Base-by-base conservation (phyloP, 2,888 invertebrate genomes). In the Zhuqinia jingwanae region DNA sequence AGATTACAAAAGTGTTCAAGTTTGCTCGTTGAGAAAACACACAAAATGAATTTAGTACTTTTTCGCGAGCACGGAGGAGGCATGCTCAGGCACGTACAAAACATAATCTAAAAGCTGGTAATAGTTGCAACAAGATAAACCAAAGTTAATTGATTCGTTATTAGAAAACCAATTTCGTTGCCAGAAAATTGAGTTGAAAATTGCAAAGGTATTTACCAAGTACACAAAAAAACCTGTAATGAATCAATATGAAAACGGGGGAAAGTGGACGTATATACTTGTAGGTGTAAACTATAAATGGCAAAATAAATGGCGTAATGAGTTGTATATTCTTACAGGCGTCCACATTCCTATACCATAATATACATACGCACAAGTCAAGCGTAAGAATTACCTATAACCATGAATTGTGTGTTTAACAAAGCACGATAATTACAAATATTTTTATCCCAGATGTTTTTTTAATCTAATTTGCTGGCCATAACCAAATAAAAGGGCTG, bases 121-220 rank as follows among this genome's bases (percentile, higher is more conserved):
- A 53, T 53, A 75, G 30, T 30, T 53, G 58, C 83, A 83, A 76
- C 83, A 76, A 83, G 77, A 77, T 84, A 77, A 84, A 84, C 84
- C 42, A 84, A 84, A 84, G 77, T 84, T 84, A 84, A 84, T 84
- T 84, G 84, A 83, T 83, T 83, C 83, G 76, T 83, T 76, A 83
- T 76, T 63, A 73, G 76, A 53, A 76, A 83, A 76, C 63, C 83
- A 76, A 83, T 76, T 83, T 76, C 63, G 36, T 60, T 73, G 53
- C 63, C 17, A n/a, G 65, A 83, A 68, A 47, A 82, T 80, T 56
- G 58, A 70, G 80, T 80, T 58, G 80, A n/a, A 56, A n/a, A 45
- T 47, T 45, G 47, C 15, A 45, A 68, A 68, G 47, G 47, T 47
- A 63, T 56, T 56, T 78, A 78, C 30, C 30, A 2, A 36, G 20